A percentile compares a stretch with the other conserved stretches of the same genome.
phyloP scores from a whole-genome alignment of 2,113 vertebrate species.

The Stigmatopora nigra region DNA sequence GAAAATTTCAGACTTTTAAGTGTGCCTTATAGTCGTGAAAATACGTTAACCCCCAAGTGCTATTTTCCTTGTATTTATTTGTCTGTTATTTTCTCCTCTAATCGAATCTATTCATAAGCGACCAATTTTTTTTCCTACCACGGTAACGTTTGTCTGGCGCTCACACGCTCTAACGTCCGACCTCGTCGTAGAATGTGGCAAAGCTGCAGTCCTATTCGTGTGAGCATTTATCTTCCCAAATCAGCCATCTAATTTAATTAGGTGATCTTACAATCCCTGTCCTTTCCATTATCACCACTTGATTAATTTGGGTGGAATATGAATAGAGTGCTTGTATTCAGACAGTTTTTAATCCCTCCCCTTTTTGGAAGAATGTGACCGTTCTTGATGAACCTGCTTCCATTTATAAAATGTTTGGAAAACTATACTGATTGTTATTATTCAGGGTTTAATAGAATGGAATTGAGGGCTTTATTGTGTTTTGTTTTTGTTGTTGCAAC shows the following conservation, averaged over 20 bases:
- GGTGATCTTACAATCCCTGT: constrained; percentile 33
- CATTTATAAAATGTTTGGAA: constrained; percentile 4
- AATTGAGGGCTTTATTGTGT: background rate
- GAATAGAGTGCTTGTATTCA: constrained; percentile 33
- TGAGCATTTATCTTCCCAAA: constrained; percentile 38
- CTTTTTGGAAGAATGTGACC: constrained; percentile 23
- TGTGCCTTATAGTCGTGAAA: no score
- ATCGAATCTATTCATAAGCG: constrained; percentile 18
- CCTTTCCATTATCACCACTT: constrained; percentile 36
- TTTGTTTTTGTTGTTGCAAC: background rate
- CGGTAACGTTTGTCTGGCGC: background rate
- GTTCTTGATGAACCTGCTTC: constrained; percentile 10
- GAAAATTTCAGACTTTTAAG: no score
- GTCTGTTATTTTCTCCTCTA: constrained; percentile 9
- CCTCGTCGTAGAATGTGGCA: constrained; percentile 15
- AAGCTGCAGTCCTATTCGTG: constrained; percentile 21
- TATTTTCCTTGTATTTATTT: constrained; percentile 20
- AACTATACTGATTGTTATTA: constrained; percentile 20
- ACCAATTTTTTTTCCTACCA: background rate
- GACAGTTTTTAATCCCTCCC: constrained; percentile 18
- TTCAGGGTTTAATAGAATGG: constrained; percentile 29
- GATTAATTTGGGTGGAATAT: constrained; percentile 33
- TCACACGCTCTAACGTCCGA: constrained; percentile 4
- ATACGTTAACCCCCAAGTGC: no score
- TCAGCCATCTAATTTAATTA: constrained; percentile 47